Evolutionary conservation across 64 coral and sea anemone genomes (phyloP).

Genomic region (Stichodactyla helianthus): DNA sequence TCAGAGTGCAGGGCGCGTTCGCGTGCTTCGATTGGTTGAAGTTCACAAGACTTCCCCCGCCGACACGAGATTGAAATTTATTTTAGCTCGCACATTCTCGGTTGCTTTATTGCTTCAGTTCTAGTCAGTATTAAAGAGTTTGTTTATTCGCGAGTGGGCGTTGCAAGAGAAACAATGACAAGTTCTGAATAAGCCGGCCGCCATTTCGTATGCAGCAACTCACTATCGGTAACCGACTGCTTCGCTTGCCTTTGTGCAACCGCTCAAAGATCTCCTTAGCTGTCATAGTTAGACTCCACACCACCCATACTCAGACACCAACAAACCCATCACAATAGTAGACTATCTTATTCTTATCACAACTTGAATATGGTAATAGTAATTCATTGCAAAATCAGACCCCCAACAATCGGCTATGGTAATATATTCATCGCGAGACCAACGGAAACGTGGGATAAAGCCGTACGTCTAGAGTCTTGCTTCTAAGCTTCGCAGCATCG

Average conservation of each 20-base stretch:
- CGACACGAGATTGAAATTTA: background rate
- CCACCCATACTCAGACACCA: background rate
- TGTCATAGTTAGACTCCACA: background rate
- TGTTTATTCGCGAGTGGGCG: conserved; percentile 34
- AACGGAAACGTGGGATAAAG: conserved; percentile 16
- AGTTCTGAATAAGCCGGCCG: conserved; percentile 20
- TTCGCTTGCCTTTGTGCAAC: conserved; percentile 11
- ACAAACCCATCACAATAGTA: background rate
- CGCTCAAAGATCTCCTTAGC: background rate
- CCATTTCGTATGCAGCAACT: conserved; percentile 18
- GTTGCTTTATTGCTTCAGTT: background rate
- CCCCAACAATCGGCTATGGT: conserved; percentile 15
- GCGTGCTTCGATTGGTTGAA: background rate
- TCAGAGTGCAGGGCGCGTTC: background rate
- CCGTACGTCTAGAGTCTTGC: background rate
- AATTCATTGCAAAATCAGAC: conserved; percentile 7
- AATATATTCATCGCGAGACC: conserved; percentile 8
- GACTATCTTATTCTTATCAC: background rate
- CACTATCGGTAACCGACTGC: background rate
- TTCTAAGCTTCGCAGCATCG: background rate
- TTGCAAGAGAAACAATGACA: conserved; percentile 22
- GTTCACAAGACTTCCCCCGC: too few species aligned
- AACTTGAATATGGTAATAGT: background rate
- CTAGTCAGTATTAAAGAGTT: background rate
- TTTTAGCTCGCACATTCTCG: background rate